A percentile compares a stretch with the other conserved stretches of the same genome.
These are phyloP conservation scores for Belonocnema kinseyi DNA, from an alignment of 1,140 invertebrate species.

Conservation along the genomic window DNA sequence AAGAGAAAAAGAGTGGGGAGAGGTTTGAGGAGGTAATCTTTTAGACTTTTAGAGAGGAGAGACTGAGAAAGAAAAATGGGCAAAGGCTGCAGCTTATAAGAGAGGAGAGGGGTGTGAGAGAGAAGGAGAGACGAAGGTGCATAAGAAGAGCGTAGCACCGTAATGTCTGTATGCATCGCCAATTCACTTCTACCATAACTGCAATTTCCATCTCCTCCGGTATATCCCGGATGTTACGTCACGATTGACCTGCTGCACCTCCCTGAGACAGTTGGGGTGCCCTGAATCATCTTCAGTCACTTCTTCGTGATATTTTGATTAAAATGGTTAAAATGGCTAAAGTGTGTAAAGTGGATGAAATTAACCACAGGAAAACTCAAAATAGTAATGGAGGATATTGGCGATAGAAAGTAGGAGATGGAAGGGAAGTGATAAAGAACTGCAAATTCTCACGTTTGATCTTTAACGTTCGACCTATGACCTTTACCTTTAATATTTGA, in stretches of 20 bases:
- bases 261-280: neutral
- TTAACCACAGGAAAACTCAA: no score
- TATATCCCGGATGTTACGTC: conserved; percentile 67
- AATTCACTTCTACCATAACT: conserved; percentile 50
- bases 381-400: no score
- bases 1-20: conserved; percentile 44
- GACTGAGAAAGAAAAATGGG: conserved; percentile 39
- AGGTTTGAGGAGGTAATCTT: conserved; percentile 46
- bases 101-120: conserved; percentile 47
- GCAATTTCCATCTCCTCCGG: conserved; percentile 52
- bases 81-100: conserved; percentile 39
- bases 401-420: no score
- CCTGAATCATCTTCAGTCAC: no score
- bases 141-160: conserved; percentile 49
- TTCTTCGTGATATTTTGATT: no score
- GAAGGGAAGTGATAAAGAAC: neutral
- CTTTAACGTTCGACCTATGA: neutral
- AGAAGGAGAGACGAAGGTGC: conserved; percentile 37
- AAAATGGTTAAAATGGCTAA: no score
- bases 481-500: no score
- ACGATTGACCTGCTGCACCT: conserved; percentile 55
- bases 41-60: conserved; percentile 11
- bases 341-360: no score
- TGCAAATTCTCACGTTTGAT: neutral
- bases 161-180: conserved; percentile 60